Conservation (phyloP, 2,113 vertebrate genomes). For the human region DNA sequence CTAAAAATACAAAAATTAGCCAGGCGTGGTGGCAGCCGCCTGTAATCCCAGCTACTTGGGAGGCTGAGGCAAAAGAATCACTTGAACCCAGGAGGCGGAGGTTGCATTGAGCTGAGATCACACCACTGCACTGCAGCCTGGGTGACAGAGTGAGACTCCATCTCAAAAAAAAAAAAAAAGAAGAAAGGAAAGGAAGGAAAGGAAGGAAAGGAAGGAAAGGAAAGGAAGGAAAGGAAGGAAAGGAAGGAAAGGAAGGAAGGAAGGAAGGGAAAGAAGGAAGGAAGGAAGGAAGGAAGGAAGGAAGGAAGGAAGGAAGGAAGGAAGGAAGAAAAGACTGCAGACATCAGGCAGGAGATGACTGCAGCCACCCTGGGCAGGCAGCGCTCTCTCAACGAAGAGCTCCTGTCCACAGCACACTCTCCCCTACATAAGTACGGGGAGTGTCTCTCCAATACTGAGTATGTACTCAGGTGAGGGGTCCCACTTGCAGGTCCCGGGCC, state of each 20-base stretch:
- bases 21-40: fast-evolving
- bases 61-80: too few relatives aligned
- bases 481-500: neutral
- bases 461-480: neutral
- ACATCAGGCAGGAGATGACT: fast-evolving
- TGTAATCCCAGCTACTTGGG: fast-evolving
- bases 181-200: too few relatives aligned
- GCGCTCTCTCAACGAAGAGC: fast-evolving
- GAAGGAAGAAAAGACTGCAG: neutral
- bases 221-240: neutral
- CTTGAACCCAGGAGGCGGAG: too few relatives aligned
- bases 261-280: too few relatives aligned
- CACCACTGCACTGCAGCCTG: too few relatives aligned
- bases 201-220: neutral
- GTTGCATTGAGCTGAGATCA: too few relatives aligned
- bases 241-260: too few relatives aligned
- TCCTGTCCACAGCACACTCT: neutral
- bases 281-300: too few relatives aligned
- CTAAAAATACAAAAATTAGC: too few relatives aligned
- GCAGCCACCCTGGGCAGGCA: fast-evolving
- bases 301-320: too few relatives aligned
- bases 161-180: too few relatives aligned
- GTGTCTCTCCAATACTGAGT: neutral
- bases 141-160: too few relatives aligned
- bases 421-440: fast-evolving